phyloP scores from a whole-genome alignment of 2,888 invertebrate species.

The Beris chalybata region DNA sequence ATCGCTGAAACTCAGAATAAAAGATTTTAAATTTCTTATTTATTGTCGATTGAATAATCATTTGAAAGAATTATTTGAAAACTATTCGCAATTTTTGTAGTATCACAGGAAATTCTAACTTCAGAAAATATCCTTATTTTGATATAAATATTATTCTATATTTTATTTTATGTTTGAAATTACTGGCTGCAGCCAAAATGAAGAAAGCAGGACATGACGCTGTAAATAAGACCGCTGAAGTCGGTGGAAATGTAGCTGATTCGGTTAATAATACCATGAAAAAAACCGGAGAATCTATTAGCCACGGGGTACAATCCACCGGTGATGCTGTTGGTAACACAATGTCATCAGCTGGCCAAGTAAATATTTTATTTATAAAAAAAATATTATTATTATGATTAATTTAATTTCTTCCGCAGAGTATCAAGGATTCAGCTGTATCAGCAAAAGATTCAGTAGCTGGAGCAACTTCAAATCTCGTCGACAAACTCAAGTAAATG shows the following conservation, averaged over 20 bases:
- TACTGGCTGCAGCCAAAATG: slow-evolving; percentile 54
- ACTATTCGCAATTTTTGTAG: background rate
- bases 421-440: slow-evolving; percentile 49
- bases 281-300: slow-evolving; percentile 62
- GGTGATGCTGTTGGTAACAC: slow-evolving; percentile 63
- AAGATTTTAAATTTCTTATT: too few relatives aligned
- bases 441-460: slow-evolving; percentile 50
- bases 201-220: slow-evolving; percentile 58
- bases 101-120: too few relatives aligned
- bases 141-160: too few relatives aligned
- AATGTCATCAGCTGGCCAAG: slow-evolving; percentile 61
- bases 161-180: background rate
- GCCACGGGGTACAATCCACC: slow-evolving; percentile 65
- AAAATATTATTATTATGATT: too few relatives aligned
- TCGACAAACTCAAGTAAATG: slow-evolving; percentile 51
- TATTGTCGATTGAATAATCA: too few relatives aligned
- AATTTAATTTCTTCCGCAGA: slow-evolving; percentile 41
- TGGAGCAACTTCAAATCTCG: slow-evolving; percentile 49
- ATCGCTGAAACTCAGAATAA: too few relatives aligned
- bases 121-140: too few relatives aligned
- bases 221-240: slow-evolving; percentile 58
- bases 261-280: slow-evolving; percentile 63
- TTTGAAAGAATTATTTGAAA: background rate
- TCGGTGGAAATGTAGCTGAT: slow-evolving; percentile 57
- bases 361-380: too few relatives aligned